phyloP scores from a whole-genome alignment of 2,113 vertebrate species.

The Ceyx melanurus region DNA sequence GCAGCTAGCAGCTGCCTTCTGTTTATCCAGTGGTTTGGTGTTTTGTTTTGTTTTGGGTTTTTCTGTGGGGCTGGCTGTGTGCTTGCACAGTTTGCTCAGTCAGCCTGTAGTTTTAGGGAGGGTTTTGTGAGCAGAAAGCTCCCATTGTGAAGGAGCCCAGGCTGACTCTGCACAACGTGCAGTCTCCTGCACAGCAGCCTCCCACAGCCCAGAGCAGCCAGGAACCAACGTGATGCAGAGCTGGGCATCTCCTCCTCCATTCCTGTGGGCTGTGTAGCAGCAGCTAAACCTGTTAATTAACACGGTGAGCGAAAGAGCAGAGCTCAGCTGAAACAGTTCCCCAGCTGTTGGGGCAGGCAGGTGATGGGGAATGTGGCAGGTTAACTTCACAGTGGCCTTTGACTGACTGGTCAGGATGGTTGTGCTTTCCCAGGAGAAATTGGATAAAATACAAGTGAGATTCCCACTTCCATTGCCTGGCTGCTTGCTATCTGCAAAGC shows the following conservation, averaged over 20 bases:
- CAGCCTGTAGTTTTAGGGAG: not conserved
- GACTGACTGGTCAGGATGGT: not conserved
- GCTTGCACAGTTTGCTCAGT: not conserved
- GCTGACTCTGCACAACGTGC: constrained; percentile 39
- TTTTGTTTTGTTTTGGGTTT: not conserved
- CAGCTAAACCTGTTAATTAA: constrained; percentile 48
- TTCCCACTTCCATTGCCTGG: not conserved
- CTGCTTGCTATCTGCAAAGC: not conserved
- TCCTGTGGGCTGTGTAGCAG: constrained; percentile 36
- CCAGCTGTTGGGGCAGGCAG: constrained; percentile 6
- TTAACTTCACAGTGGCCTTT: constrained; percentile 4
- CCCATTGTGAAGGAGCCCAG: not conserved
- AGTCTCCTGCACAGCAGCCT: constrained; percentile 41
- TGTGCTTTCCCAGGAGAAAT: not conserved
- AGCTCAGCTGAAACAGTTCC: constrained; percentile 40
- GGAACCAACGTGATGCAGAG: constrained; percentile 1
- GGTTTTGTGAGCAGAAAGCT: constrained; percentile 28
- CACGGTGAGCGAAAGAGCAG: not conserved
- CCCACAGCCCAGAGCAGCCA: constrained; percentile 22
- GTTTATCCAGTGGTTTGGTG: not conserved
- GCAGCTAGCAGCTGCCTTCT: not conserved
- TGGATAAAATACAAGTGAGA: not conserved
- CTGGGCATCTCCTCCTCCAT: constrained; percentile 29
- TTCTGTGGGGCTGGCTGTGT: not conserved
- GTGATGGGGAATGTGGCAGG: not conserved